These are phyloP conservation scores for Drosophila tani DNA, from an alignment of 1,140 invertebrate species.

Conservation along the genomic window DNA sequence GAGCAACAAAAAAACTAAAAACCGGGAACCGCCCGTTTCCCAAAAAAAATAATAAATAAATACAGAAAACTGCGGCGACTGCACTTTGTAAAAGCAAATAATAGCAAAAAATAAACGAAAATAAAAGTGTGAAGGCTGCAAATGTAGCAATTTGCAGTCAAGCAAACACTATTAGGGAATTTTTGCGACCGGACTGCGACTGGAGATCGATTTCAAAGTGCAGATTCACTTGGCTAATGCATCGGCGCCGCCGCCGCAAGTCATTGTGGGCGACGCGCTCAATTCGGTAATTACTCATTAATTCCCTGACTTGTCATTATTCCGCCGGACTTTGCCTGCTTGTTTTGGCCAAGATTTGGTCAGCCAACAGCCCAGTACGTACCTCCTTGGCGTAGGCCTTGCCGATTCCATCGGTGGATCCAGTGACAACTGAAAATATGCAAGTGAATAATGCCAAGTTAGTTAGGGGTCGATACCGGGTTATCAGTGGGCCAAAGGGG, in stretches of 20 bases:
- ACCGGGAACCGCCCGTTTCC: constrained; percentile 18
- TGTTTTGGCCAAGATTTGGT: constrained; percentile 4
- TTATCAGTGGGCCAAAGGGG: constrained; percentile 16
- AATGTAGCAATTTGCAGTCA: constrained; percentile 33
- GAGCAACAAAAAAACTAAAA: constrained; percentile 13
- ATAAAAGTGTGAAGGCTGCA: constrained; percentile 12
- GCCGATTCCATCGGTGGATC: constrained; percentile 96
- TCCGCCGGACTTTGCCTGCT: constrained; percentile 18
- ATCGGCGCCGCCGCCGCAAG: constrained; percentile 24
- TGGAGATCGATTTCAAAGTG: constrained; percentile 59
- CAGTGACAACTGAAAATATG: constrained; percentile 91
- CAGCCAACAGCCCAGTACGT: constrained; percentile 60
- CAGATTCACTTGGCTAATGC: constrained; percentile 44
- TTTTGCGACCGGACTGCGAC: constrained; percentile 24
- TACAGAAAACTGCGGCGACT: constrained; percentile 2
- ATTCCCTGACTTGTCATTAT: constrained; percentile 21
- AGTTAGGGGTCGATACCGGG: background rate
- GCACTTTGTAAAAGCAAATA: constrained; percentile 36
- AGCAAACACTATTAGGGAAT: constrained; percentile 58
- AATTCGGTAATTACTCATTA: constrained; percentile 39
- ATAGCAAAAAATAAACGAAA: constrained; percentile 15
- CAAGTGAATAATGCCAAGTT: constrained; percentile 50
- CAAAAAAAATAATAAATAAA: constrained; percentile 12
- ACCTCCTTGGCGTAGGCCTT: constrained; percentile 93
- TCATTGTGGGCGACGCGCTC: constrained; percentile 33